A percentile compares a stretch with the other conserved stretches of the same genome.
Conservation (phyloP, 2,113 vertebrate species). For the Callipepla californica region DNA sequence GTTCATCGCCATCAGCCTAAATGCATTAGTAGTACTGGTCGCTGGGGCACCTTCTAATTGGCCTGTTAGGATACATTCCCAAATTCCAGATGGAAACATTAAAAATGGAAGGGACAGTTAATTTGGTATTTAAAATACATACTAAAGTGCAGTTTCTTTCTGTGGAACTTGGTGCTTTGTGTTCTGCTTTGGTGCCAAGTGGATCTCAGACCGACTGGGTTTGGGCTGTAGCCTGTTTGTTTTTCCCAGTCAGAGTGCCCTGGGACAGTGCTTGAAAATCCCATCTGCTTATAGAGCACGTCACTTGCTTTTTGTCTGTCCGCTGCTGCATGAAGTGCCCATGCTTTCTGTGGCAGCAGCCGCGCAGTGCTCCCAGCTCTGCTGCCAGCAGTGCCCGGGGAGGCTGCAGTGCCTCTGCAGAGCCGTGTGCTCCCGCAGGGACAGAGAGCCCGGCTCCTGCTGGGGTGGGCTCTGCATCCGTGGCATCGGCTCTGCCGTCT, state of each 20-base stretch:
- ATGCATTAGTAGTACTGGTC: not conserved
- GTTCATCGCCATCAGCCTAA: not conserved
- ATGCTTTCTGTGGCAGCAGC: not conserved
- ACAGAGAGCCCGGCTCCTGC: fast-evolving
- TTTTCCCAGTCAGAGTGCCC: not conserved
- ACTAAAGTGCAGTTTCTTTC: not conserved
- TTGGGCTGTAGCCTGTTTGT: not conserved
- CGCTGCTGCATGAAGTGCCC: not conserved
- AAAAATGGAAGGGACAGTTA: not conserved
- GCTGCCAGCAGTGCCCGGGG: fast-evolving
- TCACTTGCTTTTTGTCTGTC: not conserved
- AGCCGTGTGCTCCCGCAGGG: fast-evolving
- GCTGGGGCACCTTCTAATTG: not conserved
- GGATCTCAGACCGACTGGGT: not conserved
- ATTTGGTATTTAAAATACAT: not conserved
- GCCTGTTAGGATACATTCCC: not conserved
- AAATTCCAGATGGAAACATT: not conserved
- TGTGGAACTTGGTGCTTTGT: not conserved
- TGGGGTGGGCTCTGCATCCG: fast-evolving
- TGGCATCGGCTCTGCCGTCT: fast-evolving
- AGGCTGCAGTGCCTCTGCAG: not conserved
- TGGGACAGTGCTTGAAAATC: not conserved
- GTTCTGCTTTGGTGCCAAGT: not conserved
- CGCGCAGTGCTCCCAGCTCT: fast-evolving
- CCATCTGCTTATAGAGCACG: not conserved